Base-by-base conservation (phyloP, 2,888 invertebrate species). In the Rhagium mordax region DNA sequence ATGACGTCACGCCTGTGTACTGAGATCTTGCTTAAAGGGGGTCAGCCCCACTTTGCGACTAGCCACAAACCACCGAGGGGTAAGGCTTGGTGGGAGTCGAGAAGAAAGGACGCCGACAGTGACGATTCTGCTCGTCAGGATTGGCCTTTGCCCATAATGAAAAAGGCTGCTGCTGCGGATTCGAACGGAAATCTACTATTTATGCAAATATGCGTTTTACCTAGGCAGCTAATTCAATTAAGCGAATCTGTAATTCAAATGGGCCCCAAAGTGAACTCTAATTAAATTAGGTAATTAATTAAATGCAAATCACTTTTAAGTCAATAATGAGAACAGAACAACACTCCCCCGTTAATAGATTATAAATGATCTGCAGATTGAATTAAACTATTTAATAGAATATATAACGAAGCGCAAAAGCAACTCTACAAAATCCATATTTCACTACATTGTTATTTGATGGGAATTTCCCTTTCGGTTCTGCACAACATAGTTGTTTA, bases 251-350 rank as follows among this genome's bases (percentile, higher is more conserved):
- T 24, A 65, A 65, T 65, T 51, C 65, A 51, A 51, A 65, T 65
- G 18, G 51, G 10, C 27, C 7, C 51, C 47, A 24, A 48, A 24
- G 65, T 18, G 53, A 49, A 29, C 8, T 18, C 27, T 65, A 65
- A 65, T 65, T 53, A 53, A 27, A 65, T 65, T 29, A 29, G 51
- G 29, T 24, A 33, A 65, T 65, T 65, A 65, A 65, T 65, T 29
- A 29, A 51, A 41, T 41, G 10, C 60, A 21, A 20, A 65, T 65
- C 65, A 16, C 48, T n/a, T 65, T 29, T 29, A 65, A 53, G 16
- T 53, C 51, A 33, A 29, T 65, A 51, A 21, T 18, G 18, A 24
- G 21, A 62, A 62, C 60, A 51, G 53, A 65, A 51, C 65, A 65
- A 49, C 15, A 49, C 49, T 18, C 18, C 33, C 13, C 13, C 33